Percentiles rank a stretch among this genome's conserved stretches.
phyloP scores from a whole-genome alignment of 2,113 vertebrate species.

The Terrapene triunguis region DNA sequence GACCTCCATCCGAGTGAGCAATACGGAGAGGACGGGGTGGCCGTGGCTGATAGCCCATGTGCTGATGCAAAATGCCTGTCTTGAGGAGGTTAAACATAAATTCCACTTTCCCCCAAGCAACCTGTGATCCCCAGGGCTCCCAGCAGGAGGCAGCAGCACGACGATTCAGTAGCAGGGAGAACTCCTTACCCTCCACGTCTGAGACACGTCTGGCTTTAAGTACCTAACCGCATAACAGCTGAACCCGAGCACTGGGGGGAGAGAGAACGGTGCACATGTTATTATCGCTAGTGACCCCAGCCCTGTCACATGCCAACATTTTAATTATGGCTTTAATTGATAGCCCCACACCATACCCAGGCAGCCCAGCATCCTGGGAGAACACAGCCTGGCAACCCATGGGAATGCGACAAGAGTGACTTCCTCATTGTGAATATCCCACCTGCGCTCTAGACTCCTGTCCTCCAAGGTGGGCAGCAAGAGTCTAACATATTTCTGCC shows the following conservation, averaged over 20 bases:
- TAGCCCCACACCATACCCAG: neutral
- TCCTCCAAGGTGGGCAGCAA: neutral
- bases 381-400: fast-evolving
- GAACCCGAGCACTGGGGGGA: conserved; percentile 60
- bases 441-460: neutral
- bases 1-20: neutral
- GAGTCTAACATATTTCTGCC: neutral
- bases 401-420: neutral
- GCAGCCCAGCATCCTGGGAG: no score
- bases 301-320: neutral
- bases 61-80: no score
- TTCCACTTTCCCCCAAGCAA: neutral
- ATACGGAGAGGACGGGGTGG: neutral
- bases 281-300: neutral
- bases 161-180: neutral
- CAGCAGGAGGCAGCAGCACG: neutral
- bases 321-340: neutral
- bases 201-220: conserved; percentile 68
- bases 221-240: conserved; percentile 63
- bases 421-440: neutral
- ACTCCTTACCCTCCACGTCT: conserved; percentile 71
- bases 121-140: neutral
- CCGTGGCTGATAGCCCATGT: neutral
- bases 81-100: neutral
- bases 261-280: neutral